Evolutionary conservation across 2,797 vertebrate genomes (phyloP).

Genomic region (Dallia pectoralis): DNA sequence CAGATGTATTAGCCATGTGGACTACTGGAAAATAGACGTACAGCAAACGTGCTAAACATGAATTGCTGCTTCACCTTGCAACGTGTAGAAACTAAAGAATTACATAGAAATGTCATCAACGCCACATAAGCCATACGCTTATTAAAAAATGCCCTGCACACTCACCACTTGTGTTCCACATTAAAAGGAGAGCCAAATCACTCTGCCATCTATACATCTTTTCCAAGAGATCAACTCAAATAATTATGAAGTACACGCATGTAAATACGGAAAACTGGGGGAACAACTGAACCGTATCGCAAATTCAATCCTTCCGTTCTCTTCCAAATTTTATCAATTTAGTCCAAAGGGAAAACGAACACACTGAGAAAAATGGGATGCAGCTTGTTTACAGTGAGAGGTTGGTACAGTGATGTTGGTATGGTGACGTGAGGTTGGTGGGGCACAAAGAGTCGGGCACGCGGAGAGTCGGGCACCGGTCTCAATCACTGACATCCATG

Average conservation of each 20-base stretch:
- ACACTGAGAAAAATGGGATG: neutral
- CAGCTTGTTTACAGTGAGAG: neutral
- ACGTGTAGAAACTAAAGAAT: conserved; percentile 24
- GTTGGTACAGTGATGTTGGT: neutral
- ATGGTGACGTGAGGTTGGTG: neutral
- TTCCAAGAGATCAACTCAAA: conserved; percentile 55
- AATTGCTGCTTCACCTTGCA: conserved; percentile 20
- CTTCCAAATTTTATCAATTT: neutral
- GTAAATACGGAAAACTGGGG: conserved; percentile 27
- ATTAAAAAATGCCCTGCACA: conserved; percentile 22
- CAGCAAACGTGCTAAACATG: conserved; percentile 25
- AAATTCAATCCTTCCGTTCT: neutral
- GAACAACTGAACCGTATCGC: too few species aligned
- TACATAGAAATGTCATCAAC: conserved; percentile 14
- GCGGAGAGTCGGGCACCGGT: neutral
- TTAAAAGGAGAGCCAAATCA: conserved; percentile 22
- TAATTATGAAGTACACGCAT: conserved; percentile 21
- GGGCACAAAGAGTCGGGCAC: neutral
- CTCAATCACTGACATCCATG: conserved; percentile 91
- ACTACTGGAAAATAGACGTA: conserved; percentile 10
- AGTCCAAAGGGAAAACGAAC: neutral
- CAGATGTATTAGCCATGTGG: conserved; percentile 40
- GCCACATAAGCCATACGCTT: conserved; percentile 9
- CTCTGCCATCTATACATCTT: conserved; percentile 31
- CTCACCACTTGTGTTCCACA: conserved; percentile 27